Evolutionary conservation across 2,113 vertebrate genomes (phyloP), one percentile per base, ranked within the genome.

Genomic region (Cephalopholis sonnerati): DNA sequence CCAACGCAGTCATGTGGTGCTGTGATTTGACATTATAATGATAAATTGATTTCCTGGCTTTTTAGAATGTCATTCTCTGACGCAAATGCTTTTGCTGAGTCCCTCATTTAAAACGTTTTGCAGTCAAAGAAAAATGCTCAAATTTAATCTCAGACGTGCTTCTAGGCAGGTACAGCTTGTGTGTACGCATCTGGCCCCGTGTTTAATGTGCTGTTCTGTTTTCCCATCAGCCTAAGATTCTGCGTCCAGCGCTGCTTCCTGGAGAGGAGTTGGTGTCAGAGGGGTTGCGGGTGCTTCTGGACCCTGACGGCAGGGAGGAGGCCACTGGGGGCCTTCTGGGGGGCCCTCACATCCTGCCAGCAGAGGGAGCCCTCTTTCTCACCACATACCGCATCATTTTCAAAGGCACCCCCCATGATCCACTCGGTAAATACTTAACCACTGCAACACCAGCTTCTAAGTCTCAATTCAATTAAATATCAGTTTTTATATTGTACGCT

Each of bases 371-470:
- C 12, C 95, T 99, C 61, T 99, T 99, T 89, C 97, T 99, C 76
- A 99, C 98, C 63, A 98, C 97, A 20, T 99, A 99, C 86, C 96
- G 98, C 62, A 96, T 99, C 93, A 96, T 99, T 85, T 99, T 99
- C 87, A 98, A 98, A 96, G 98, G 98, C 82, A 95, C 97, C 46
- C 98, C 98, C 32, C 97, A 98, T 39, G 98, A 99, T 92, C 97
- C 97, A 0, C 94, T 99, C 86, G 98, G 98, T 99, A 87, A 80
- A 59, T 65, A 48, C 72, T 66, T 3, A 67, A 44, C 27, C 41
- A 59, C 32, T 3, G 8, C 25, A 82, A 17, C 25, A 41, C 11
- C 1, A 11, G 7, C 32, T 36, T 55, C 70, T 4, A 50, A 20
- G 50, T 57, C 5, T 25, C 16, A 54, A 17, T 15, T 2, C 63